Evolutionary conservation across 2,797 vertebrate genomes (phyloP), one percentile per base, ranked within the genome.

Genomic region (Cetoscarus ocellatus): DNA sequence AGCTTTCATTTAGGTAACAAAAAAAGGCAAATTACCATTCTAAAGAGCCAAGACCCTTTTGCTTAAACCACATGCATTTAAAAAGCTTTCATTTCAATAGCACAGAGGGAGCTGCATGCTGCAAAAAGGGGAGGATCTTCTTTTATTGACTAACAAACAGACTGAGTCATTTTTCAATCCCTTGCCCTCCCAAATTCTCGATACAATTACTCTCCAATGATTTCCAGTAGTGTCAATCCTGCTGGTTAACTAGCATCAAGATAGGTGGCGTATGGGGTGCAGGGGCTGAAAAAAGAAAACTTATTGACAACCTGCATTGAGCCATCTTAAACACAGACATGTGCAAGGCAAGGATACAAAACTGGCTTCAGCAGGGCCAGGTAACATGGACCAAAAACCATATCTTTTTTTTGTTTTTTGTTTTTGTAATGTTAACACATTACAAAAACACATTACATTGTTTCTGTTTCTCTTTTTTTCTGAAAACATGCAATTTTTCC

Each of bases 201-300:
- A 79, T 87, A 75, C 77, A 85, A 93, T 91, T 91, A 91, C 79
- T 85, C 82, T 39, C 42, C 58, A 94, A 91, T 88, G 91, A 94
- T 94, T 93, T 94, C 87, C 83, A 91, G 89, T 91, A 57, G 78
- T 58, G 74, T 79, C 80, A 82, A 85, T 89, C 61, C 70, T 54
- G 65, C 69, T 84, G 87, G 92, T 91, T 91, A 86, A 88, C 83
- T 82, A 67, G 39, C 74, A 88, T 77, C 73, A 10, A 82, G 84
- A 87, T 84, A 82, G 73, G 74, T 68, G 75, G 65, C 61, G 69
- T 67, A 43, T 39, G 73, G 72, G 42, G 64, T 57, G 76, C 61
- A 59, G 48, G 70, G 18, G 49, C 49, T 63, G 61, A 43, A 75
- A 85, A 82, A 72, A 84, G 79, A 80, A 27, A 86, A 76, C 79